Conservation (phyloP, 2,113 vertebrate species). For the Sula dactylatra region DNA sequence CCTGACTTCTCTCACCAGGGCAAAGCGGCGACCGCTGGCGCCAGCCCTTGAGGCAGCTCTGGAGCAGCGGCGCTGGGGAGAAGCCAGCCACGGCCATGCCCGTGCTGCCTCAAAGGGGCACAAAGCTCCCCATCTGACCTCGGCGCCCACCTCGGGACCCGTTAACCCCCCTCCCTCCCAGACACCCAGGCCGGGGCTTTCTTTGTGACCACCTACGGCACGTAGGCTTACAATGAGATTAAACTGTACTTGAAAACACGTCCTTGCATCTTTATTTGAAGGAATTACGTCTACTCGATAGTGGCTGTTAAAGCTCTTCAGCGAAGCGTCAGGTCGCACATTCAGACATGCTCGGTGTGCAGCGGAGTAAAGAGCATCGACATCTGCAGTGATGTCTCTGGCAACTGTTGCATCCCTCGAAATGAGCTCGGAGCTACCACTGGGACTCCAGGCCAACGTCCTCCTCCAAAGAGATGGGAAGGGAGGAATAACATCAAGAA, state of each 20-base stretch:
- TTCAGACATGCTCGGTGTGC: neutral
- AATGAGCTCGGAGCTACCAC: accelerated
- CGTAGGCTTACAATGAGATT: neutral
- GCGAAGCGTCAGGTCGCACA: neutral
- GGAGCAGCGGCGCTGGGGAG: accelerated
- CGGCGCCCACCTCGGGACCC: neutral
- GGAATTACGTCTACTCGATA: neutral
- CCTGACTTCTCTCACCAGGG: neutral
- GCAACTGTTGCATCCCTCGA: neutral
- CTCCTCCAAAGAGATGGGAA: neutral
- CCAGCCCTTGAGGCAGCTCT: neutral
- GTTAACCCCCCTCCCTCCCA: neutral
- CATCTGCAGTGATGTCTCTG: neutral
- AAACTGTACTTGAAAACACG: neutral
- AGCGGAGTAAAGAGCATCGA: neutral
- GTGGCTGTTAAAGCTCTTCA: neutral
- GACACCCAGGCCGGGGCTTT: neutral
- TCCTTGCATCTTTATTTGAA: neutral
- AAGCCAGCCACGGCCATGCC: accelerated
- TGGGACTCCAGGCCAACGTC: neutral
- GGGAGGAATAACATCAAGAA: neutral
- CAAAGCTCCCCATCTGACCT: neutral
- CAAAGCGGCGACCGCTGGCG: accelerated
- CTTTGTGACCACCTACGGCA: neutral
- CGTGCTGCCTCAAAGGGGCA: accelerated